A percentile compares a stretch with the other conserved stretches of the same genome.
Evolutionary conservation across 1,140 invertebrate species (phyloP).

Genomic region (Anastrepha obliqua): DNA sequence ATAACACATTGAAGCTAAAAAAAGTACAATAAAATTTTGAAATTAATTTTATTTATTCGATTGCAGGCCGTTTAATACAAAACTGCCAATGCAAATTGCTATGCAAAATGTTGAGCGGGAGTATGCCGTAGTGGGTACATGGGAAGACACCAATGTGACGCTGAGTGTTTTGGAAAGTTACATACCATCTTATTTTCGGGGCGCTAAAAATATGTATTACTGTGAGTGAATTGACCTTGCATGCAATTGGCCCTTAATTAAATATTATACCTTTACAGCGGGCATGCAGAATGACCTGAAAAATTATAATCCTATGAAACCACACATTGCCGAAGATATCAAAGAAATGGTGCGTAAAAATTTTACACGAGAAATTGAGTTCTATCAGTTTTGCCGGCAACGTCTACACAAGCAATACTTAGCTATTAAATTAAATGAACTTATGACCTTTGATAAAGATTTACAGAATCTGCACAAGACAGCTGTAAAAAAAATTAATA

Average conservation of each 20-base stretch:
- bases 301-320: slow-evolving; percentile 68
- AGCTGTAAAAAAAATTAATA: not conserved
- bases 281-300: slow-evolving; percentile 59
- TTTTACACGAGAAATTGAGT: slow-evolving; percentile 60
- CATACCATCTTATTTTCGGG: slow-evolving; percentile 87
- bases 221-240: slow-evolving; percentile 75
- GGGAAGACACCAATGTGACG: slow-evolving; percentile 90
- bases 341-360: slow-evolving; percentile 59
- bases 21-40: not conserved
- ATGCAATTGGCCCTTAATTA: too few relatives aligned
- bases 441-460: slow-evolving; percentile 63
- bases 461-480: slow-evolving; percentile 45
- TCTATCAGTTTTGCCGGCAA: slow-evolving; percentile 60
- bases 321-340: slow-evolving; percentile 58
- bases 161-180: slow-evolving; percentile 88
- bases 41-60: not conserved
- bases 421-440: slow-evolving; percentile 65
- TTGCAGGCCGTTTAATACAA: slow-evolving; percentile 87
- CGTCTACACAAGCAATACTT: slow-evolving; percentile 59
- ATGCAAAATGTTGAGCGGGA: slow-evolving; percentile 88
- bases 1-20: not conserved
- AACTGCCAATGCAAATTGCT: slow-evolving; percentile 86
- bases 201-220: slow-evolving; percentile 85
- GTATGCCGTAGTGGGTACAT: slow-evolving; percentile 90
- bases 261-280: slow-evolving; percentile 74